Evolutionary conservation across 2,888 invertebrate genomes (phyloP).

Genomic region (Drosophila stalkeri): DNA sequence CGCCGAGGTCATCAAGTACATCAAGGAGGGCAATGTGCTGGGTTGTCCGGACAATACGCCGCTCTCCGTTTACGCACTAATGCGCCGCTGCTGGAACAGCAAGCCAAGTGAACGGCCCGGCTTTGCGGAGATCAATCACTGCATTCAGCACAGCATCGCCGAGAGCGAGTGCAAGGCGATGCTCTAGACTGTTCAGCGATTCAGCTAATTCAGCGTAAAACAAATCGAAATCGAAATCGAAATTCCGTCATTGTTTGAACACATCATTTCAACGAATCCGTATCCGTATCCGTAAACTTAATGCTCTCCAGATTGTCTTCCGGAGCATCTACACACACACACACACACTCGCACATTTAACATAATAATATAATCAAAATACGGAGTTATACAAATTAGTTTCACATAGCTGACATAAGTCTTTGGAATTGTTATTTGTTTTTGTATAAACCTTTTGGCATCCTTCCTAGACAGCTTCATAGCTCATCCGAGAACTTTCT

Average conservation of each 20-base stretch:
- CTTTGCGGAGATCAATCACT: constrained; percentile 93
- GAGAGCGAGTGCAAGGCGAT: constrained; percentile 84
- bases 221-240: constrained; percentile 31
- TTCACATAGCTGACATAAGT: constrained; percentile 4
- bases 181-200: constrained; percentile 60
- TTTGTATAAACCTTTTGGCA: constrained; percentile 4
- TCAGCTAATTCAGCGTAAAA: neutral
- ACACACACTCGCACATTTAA: neutral
- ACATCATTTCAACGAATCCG: constrained; percentile 48
- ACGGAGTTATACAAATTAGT: constrained; percentile 3
- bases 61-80: constrained; percentile 93
- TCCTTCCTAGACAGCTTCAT: neutral
- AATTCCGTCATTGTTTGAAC: constrained; percentile 61
- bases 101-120: constrained; percentile 94
- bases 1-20: constrained; percentile 97
- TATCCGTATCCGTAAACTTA: constrained; percentile 47
- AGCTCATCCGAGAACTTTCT: neutral
- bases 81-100: constrained; percentile 97
- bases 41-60: constrained; percentile 96
- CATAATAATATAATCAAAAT: constrained; percentile 19
- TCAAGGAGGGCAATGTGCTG: constrained; percentile 96
- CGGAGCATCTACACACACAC: constrained; percentile 44
- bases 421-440: constrained; percentile 11
- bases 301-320: constrained; percentile 69
- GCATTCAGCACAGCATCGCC: constrained; percentile 89